A percentile compares a stretch with the other conserved stretches of the same genome.
These are phyloP conservation scores for Ficedula albicollis DNA, from an alignment of 2,797 vertebrate species.

Conservation along the genomic window DNA sequence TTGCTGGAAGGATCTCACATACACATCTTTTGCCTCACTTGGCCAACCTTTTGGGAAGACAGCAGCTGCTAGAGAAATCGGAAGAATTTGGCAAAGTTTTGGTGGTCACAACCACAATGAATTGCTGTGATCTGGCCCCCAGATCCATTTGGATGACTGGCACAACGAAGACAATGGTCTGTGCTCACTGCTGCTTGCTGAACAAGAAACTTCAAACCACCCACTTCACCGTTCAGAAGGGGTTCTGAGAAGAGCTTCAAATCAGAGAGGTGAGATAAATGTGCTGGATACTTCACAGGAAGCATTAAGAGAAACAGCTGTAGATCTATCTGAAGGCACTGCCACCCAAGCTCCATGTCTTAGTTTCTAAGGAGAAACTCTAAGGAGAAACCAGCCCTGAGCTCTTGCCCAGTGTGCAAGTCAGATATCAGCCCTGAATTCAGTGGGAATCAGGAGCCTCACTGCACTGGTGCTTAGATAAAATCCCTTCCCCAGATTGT, in stretches of 20 bases:
- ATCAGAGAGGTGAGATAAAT: background rate
- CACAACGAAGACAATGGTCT: background rate
- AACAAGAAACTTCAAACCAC: background rate
- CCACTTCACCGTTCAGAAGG: background rate
- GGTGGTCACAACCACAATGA: fast-evolving
- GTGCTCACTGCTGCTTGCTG: background rate
- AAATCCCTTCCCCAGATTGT: background rate
- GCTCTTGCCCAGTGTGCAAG: background rate
- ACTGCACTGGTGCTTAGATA: background rate
- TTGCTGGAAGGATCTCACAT: background rate
- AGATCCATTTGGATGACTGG: background rate
- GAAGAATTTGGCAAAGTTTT: background rate
- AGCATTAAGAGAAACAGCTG: background rate
- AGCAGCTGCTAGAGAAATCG: background rate
- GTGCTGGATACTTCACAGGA: background rate
- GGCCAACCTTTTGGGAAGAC: background rate
- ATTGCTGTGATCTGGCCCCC: background rate
- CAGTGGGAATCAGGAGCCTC: background rate
- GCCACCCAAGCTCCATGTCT: background rate
- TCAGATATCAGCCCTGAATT: background rate
- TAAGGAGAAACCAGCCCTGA: background rate
- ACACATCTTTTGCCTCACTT: background rate
- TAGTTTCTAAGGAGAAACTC: background rate
- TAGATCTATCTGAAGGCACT: background rate
- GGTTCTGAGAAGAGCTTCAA: background rate